Base-by-base conservation (phyloP, 2,113 vertebrate species). In the Cynocephalus volans region DNA sequence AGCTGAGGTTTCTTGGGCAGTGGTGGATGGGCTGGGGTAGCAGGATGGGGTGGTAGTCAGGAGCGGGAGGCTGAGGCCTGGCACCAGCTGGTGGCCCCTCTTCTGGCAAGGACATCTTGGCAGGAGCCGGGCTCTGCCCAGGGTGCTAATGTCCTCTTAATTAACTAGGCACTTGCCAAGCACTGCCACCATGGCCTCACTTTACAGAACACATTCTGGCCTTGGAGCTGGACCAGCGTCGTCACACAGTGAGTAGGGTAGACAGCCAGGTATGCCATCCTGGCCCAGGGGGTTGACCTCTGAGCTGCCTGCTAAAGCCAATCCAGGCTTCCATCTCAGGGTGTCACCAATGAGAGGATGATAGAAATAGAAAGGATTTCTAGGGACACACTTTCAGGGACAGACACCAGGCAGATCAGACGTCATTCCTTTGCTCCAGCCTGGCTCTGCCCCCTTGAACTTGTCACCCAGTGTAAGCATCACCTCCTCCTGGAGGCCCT, bases 121-220 rank as follows among this genome's bases (percentile, higher is more conserved):
- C 98, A 93, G 92, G 58, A 58, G 72, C 9, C 26, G 1, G 72
- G 85, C 48, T 93, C 96, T 95, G 87, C 96, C 93, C 81, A 31
- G 96, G 98, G 72, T 11, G 50, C 86, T 97, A 97, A 98, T 96
- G 93, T 26, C 92, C 96, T 98, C 92, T 98, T 98, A 97, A 98
- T 98, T 98, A 97, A 89, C 79, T 62, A 1, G 85, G 24, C 33
- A 24, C 82, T 70, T 94, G 97, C 97, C 97, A 97, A 80, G 72
- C 60, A 2, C 28, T 65, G 90, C 88, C 0, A 0, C 11, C 6
- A 0, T 4, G 2, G 56, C 60, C 28, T 82, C 12, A 0, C 69
- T 89, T 28, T 33, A n/a, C 52, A 58, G 69, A 76, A 15, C 72
- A n/a, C 6, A 31, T 90, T 4, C 3, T 0, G 75, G 88, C 60